A percentile compares a stretch with the other conserved stretches of the same genome.
These are phyloP conservation scores for Branchinecta sandiegonensis DNA, from an alignment of 2,888 invertebrate genomes.

Conservation along the genomic window DNA sequence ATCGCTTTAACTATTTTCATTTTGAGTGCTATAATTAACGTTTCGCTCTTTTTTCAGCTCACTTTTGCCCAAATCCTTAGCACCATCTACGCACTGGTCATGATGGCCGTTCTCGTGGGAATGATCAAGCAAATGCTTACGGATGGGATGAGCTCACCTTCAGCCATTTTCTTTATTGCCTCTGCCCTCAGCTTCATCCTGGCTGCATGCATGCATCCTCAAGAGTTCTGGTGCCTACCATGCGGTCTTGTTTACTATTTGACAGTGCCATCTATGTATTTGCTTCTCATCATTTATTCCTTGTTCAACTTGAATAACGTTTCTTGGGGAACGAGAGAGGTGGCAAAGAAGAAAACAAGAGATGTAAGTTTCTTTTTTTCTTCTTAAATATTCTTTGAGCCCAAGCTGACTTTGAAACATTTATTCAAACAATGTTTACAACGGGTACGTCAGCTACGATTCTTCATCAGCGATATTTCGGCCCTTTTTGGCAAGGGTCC, in stretches of 20 bases:
- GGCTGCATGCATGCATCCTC: constrained; percentile 55
- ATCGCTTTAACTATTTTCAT: no score
- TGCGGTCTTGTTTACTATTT: constrained; percentile 68
- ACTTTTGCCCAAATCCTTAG: constrained; percentile 58
- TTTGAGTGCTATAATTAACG: no score
- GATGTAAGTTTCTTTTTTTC: constrained; percentile 27
- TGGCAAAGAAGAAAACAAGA: constrained; percentile 34
- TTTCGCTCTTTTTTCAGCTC: constrained; percentile 38
- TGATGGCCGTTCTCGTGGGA: constrained; percentile 73
- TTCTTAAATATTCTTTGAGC: constrained; percentile 31
- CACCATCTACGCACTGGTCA: constrained; percentile 60
- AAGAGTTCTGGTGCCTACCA: constrained; percentile 57
- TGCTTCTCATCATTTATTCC: constrained; percentile 78
- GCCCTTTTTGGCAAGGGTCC: no score
- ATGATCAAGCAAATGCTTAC: constrained; percentile 59
- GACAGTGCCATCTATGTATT: constrained; percentile 87
- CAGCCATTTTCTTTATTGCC: constrained; percentile 65
- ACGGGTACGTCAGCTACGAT: no score
- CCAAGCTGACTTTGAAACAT: no score
- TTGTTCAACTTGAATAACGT: constrained; percentile 85
- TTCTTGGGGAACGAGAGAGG: constrained; percentile 86
- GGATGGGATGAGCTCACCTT: constrained; percentile 65
- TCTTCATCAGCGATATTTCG: no score
- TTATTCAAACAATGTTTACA: no score
- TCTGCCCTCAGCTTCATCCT: constrained; percentile 47